Percentiles rank a stretch among this genome's conserved stretches.
Conservation (phyloP, 2,888 invertebrate species). For the Scotopteryx bipunctaria region DNA sequence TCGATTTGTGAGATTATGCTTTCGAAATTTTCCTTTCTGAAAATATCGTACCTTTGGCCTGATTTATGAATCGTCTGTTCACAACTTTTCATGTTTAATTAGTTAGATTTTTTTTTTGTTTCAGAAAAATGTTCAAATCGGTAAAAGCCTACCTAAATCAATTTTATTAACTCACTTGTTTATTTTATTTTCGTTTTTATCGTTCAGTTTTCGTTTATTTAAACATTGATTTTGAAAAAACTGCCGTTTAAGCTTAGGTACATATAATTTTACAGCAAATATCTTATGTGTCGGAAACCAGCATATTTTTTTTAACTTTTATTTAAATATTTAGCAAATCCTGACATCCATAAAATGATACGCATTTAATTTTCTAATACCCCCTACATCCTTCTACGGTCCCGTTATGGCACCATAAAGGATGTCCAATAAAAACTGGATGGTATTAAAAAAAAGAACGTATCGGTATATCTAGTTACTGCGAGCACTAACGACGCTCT, state of each 20-base stretch:
- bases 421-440: conserved; percentile 31
- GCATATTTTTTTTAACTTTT: neutral
- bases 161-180: too few relatives aligned
- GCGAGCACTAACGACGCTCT: conserved; percentile 60
- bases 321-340: neutral
- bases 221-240: neutral
- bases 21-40: conserved; percentile 14
- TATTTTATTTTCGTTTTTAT: too few relatives aligned
- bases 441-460: conserved; percentile 30
- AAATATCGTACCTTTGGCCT: too few relatives aligned
- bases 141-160: too few relatives aligned
- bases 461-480: conserved; percentile 52
- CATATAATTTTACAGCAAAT: conserved; percentile 1
- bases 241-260: neutral
- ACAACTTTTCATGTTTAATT: too few relatives aligned
- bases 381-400: conserved; percentile 21
- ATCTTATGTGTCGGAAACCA: neutral
- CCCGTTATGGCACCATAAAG: conserved; percentile 23
- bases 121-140: too few relatives aligned
- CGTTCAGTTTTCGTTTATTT: neutral
- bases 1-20: conserved; percentile 40
- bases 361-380: conserved; percentile 27
- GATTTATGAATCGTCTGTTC: too few relatives aligned
- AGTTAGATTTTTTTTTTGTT: too few relatives aligned
- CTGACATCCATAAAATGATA: conserved; percentile 4